phyloP scores from a whole-genome alignment of 2,888 invertebrate species.

The Sarcophaga caerulescens region DNA sequence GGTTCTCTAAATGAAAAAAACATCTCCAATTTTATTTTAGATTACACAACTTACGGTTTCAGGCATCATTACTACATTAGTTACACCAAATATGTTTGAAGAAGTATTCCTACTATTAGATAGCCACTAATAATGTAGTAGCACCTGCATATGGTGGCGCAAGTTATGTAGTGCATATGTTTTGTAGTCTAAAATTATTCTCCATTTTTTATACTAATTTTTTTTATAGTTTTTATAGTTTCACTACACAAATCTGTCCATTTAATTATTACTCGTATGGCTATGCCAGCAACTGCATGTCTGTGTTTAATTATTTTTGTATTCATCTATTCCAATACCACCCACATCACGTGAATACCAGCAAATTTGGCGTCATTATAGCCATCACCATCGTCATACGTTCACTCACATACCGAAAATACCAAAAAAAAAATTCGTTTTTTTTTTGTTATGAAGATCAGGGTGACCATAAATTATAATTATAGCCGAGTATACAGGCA shows the following conservation, averaged over 20 bases:
- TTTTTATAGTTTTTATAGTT: not conserved
- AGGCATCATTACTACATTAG: too few species aligned
- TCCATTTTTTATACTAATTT: not conserved
- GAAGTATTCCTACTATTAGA: too few species aligned
- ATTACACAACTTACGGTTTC: too few species aligned
- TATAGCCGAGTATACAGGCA: slow-evolving; percentile 13
- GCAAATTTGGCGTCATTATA: slow-evolving; percentile 25
- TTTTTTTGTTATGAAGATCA: slow-evolving; percentile 58
- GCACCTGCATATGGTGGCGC: too few species aligned
- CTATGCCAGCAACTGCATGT: not conserved
- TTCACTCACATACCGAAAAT: slow-evolving; percentile 18
- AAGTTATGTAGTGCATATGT: not conserved
- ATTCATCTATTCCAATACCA: slow-evolving; percentile 22
- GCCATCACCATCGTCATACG: not conserved
- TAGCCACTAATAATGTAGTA: too few species aligned
- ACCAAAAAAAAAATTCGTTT: not conserved
- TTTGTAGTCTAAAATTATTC: not conserved
- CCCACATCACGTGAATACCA: slow-evolving; percentile 51
- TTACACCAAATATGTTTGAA: too few species aligned
- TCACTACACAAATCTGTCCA: not conserved
- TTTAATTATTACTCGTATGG: not conserved
- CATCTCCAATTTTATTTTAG: too few species aligned
- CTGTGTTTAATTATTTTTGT: not conserved
- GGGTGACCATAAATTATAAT: slow-evolving; percentile 59
- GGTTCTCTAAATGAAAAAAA: too few species aligned